Percentiles rank a stretch among this genome's conserved stretches.
These are phyloP conservation scores for Lucifuga dentata DNA, from an alignment of 2,113 vertebrate genomes.

Conservation along the genomic window DNA sequence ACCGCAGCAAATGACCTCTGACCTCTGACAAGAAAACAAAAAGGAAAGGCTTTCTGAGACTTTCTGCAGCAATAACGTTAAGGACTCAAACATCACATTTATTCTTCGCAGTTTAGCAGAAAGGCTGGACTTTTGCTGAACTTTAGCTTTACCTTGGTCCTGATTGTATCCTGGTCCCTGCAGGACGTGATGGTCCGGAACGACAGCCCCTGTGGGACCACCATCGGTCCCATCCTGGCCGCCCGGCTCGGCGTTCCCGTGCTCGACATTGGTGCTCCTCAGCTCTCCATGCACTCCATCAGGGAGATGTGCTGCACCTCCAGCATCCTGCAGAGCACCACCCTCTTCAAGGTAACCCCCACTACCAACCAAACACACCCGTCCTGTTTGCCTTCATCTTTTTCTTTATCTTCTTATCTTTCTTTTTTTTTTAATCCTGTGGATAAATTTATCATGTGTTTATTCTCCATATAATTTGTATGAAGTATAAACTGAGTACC, in stretches of 20 bases:
- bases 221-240: constrained; percentile 95
- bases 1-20: too few relatives aligned
- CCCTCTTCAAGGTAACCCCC: constrained; percentile 92
- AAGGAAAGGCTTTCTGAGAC: too few relatives aligned
- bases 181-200: constrained; percentile 98
- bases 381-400: too few relatives aligned
- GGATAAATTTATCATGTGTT: neutral
- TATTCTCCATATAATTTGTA: neutral
- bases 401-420: too few relatives aligned
- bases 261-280: constrained; percentile 91
- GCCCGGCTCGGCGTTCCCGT: constrained; percentile 91
- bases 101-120: too few relatives aligned
- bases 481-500: neutral
- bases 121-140: too few relatives aligned
- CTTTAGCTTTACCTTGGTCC: too few relatives aligned
- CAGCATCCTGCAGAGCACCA: constrained; percentile 90
- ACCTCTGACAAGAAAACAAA: too few relatives aligned
- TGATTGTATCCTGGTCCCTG: neutral
- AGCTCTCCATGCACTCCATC: constrained; percentile 99
- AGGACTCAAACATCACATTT: too few relatives aligned
- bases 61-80: too few relatives aligned
- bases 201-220: constrained; percentile 91
- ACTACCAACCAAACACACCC: neutral
- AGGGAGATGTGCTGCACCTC: constrained; percentile 97
- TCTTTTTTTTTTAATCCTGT: neutral